Evolutionary conservation across 1,140 invertebrate species (phyloP).

Genomic region (Caenorhabditis latens): DNA sequence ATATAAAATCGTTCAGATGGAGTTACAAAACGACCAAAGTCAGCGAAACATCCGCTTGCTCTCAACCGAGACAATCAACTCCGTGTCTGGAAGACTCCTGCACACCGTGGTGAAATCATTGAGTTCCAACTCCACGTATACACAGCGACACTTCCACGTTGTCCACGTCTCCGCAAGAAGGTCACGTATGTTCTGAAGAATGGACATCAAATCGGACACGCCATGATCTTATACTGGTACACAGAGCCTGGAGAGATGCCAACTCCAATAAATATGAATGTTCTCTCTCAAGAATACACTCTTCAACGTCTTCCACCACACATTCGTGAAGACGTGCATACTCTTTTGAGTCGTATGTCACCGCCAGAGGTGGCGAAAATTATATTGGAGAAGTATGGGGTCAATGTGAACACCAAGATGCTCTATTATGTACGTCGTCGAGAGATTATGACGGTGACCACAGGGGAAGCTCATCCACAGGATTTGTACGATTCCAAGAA

Average conservation of each 20-base stretch:
- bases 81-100: slow-evolving; percentile 4
- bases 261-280: slow-evolving; percentile 38
- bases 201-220: slow-evolving; percentile 43
- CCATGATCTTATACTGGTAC: slow-evolving; percentile 60
- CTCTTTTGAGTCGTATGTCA: slow-evolving; percentile 1
- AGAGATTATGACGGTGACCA: background rate
- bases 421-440: slow-evolving; percentile 28
- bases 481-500: background rate
- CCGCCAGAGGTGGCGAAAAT: slow-evolving; percentile 22
- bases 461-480: background rate
- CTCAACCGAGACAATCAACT: background rate
- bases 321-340: slow-evolving; percentile 49
- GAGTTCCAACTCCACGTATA: slow-evolving; percentile 57
- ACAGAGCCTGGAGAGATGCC: slow-evolving; percentile 55
- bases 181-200: slow-evolving; percentile 51
- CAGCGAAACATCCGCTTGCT: background rate
- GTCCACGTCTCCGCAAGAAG: slow-evolving; percentile 59
- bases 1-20: background rate
- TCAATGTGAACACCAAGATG: slow-evolving; percentile 13
- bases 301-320: slow-evolving; percentile 56
- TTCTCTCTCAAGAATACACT: background rate
- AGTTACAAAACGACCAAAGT: slow-evolving; percentile 39
- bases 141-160: slow-evolving; percentile 57
- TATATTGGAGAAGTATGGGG: slow-evolving; percentile 6
- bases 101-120: background rate